phyloP scores from a whole-genome alignment of 2,113 vertebrate species.

The Cinclus cinclus region DNA sequence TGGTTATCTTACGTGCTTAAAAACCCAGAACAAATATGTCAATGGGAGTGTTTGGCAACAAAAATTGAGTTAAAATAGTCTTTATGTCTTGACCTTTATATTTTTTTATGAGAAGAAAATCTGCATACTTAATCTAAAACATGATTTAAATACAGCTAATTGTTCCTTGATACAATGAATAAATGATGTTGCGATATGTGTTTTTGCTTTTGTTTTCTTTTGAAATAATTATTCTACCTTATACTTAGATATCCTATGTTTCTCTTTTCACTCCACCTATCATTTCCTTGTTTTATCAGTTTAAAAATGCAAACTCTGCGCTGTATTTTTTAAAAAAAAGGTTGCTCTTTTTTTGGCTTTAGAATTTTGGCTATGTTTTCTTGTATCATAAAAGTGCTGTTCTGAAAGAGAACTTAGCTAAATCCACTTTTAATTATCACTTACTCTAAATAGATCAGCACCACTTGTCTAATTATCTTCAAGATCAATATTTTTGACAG shows the following conservation, averaged over 20 bases:
- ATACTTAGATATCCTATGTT: not conserved
- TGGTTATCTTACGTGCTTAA: not conserved
- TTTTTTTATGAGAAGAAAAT: not conserved
- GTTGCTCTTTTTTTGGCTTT: not conserved
- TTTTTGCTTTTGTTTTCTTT: not conserved
- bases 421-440: not conserved
- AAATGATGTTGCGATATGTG: not conserved
- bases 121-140: not conserved
- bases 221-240: not conserved
- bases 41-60: not conserved
- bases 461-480: not conserved
- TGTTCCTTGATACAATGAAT: not conserved
- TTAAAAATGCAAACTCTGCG: accelerated
- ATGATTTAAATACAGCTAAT: not conserved
- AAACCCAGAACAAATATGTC: not conserved
- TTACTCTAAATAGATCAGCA: not conserved
- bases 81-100: not conserved
- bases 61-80: not conserved
- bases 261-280: not conserved
- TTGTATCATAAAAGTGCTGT: not conserved
- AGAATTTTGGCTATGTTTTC: not conserved
- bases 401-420: not conserved
- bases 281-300: not conserved
- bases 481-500: not conserved
- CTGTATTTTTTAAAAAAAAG: not conserved